Evolutionary conservation across 2,797 vertebrate species (phyloP).

Genomic region (Pseudochirops corinnae): DNA sequence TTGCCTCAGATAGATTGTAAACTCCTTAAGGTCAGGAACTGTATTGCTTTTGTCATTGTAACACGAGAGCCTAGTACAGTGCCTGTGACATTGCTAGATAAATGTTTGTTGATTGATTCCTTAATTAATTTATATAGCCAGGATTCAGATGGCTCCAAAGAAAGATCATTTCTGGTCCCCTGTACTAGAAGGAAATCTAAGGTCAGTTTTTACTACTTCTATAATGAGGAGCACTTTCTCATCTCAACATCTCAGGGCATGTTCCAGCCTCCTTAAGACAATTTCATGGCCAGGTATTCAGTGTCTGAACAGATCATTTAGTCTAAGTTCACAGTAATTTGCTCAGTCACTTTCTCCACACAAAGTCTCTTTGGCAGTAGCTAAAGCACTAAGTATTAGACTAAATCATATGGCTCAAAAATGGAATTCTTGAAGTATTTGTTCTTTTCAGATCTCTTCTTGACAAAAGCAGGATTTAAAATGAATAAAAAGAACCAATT

Average conservation of each 20-base stretch:
- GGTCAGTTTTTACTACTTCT: neutral
- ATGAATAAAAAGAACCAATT: constrained; percentile 19
- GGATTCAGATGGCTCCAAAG: neutral
- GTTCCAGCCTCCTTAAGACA: neutral
- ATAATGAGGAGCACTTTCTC: neutral
- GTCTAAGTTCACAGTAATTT: accelerated
- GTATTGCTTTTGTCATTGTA: neutral
- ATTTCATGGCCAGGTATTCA: neutral
- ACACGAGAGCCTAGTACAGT: neutral
- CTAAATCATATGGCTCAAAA: constrained; percentile 20
- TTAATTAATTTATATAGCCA: neutral
- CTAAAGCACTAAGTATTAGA: neutral
- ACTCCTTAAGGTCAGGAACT: neutral
- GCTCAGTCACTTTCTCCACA: neutral
- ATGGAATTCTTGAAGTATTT: constrained; percentile 20
- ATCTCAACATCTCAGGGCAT: neutral
- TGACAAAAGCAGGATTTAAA: constrained; percentile 40
- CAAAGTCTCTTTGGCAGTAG: neutral
- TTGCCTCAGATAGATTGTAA: neutral
- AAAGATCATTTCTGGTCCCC: neutral
- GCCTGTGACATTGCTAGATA: neutral
- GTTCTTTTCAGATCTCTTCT: constrained; percentile 34
- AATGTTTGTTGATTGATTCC: neutral
- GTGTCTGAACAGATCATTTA: accelerated
- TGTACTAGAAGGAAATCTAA: neutral